Evolutionary conservation across 2,797 vertebrate genomes (phyloP).

Genomic region (Hyperoplus immaculatus): DNA sequence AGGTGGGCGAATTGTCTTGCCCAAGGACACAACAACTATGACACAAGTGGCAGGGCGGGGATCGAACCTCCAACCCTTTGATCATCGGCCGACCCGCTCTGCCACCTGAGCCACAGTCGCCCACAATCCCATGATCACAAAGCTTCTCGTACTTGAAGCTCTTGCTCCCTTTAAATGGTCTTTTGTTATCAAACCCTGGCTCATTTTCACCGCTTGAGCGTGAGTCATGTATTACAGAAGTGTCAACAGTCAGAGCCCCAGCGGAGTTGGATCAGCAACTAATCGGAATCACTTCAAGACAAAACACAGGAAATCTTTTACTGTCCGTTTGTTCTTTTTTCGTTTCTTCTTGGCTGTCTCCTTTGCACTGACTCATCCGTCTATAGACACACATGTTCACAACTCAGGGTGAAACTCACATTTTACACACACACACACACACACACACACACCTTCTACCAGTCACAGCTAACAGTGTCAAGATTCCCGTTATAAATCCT

Average conservation of each 20-base stretch:
- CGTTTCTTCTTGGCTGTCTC: constrained; percentile 50
- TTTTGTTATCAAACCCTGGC: constrained; percentile 32
- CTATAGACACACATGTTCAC: constrained; percentile 65
- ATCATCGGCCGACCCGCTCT: no score
- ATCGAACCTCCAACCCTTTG: no score
- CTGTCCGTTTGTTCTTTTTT: constrained; percentile 58
- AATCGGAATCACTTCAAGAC: constrained; percentile 55
- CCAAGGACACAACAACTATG: no score
- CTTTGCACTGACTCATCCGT: constrained; percentile 70
- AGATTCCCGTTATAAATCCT: constrained; percentile 53
- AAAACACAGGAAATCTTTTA: constrained; percentile 52
- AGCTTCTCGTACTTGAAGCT: constrained; percentile 4
- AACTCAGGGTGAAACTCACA: constrained; percentile 53
- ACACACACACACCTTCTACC: constrained; percentile 29
- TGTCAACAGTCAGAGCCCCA: constrained; percentile 37
- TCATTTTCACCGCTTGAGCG: constrained; percentile 34
- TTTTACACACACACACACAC: constrained; percentile 38
- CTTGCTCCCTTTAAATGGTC: constrained; percentile 29
- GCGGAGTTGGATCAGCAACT: constrained; percentile 37
- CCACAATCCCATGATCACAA: constrained; percentile 22
- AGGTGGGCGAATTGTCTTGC: no score
- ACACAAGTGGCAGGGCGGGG: no score
- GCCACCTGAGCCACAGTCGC: no score
- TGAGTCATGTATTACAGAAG: constrained; percentile 37
- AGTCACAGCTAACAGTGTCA: constrained; percentile 72